Percentiles rank a stretch among this genome's conserved stretches.
These are phyloP conservation scores for Monochamus saltuarius DNA, from an alignment of 1,140 invertebrate species.

Conservation along the genomic window DNA sequence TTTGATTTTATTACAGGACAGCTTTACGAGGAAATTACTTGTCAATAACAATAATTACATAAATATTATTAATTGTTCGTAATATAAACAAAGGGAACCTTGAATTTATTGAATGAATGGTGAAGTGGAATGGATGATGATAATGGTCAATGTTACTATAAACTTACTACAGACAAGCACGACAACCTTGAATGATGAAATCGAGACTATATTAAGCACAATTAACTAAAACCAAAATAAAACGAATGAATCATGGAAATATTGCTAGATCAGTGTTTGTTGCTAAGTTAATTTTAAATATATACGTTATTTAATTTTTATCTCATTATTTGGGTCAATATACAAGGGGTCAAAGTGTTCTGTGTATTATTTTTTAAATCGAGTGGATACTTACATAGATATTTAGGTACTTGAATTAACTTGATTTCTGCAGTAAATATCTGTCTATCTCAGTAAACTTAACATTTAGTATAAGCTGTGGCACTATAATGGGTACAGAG, in stretches of 20 bases:
- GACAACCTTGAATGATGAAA: slow-evolving; percentile 14
- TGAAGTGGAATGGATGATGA: slow-evolving; percentile 7
- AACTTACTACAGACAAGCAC: neutral
- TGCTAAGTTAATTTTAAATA: neutral
- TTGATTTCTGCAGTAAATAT: no score
- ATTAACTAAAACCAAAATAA: no score
- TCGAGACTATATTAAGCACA: neutral
- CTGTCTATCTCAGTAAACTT: no score
- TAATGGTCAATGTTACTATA: slow-evolving; percentile 13
- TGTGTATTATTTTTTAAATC: no score
- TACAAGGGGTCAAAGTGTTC: no score
- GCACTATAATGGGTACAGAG: no score
- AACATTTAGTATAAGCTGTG: no score
- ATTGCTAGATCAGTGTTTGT: neutral
- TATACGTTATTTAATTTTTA: neutral
- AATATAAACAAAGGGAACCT: slow-evolving; percentile 26
- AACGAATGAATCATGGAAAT: neutral
- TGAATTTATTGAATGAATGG: slow-evolving; percentile 22
- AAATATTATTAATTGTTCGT: slow-evolving; percentile 5
- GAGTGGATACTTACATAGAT: no score
- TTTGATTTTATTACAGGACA: neutral
- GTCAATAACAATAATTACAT: neutral
- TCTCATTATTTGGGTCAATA: neutral
- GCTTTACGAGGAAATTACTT: neutral
- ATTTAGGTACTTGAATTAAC: no score